These are phyloP conservation scores for Myiopsitta monachus DNA, from an alignment of 2,113 vertebrate genomes.

Conservation along the genomic window DNA sequence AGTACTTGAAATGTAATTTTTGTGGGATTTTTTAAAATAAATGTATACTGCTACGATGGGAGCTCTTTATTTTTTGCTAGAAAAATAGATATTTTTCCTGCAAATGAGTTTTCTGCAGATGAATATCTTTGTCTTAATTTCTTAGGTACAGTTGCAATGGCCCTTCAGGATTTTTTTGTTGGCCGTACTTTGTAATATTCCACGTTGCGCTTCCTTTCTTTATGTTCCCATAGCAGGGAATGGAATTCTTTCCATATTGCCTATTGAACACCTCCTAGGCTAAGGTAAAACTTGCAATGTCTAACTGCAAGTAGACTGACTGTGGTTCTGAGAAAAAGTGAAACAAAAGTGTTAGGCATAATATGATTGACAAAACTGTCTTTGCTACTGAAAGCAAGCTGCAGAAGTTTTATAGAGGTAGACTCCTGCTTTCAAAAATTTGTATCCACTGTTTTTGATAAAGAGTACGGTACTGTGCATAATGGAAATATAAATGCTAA, in stretches of 20 bases:
- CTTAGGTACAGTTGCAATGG: neutral
- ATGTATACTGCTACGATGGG: neutral
- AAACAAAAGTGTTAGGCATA: neutral
- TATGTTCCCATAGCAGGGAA: neutral
- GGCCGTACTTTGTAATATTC: neutral
- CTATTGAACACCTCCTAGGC: neutral
- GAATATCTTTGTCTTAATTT: slow-evolving; percentile 9
- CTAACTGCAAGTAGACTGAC: neutral
- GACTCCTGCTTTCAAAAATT: neutral
- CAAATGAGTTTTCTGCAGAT: neutral
- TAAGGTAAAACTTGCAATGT: neutral
- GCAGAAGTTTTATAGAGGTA: neutral
- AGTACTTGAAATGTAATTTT: neutral
- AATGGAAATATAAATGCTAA: neutral
- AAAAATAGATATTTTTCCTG: slow-evolving; percentile 13
- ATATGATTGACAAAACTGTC: neutral
- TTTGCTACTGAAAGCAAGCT: neutral
- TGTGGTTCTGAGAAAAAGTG: neutral
- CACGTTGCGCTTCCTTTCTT: neutral
- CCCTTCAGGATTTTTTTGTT: neutral
- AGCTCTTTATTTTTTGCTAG: neutral
- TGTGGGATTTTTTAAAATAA: neutral
- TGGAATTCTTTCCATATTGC: neutral
- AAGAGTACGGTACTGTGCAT: neutral
- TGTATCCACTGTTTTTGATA: neutral